These are phyloP conservation scores for Coccyzus lansbergi DNA, from an alignment of 2,797 vertebrate species.

Conservation along the genomic window DNA sequence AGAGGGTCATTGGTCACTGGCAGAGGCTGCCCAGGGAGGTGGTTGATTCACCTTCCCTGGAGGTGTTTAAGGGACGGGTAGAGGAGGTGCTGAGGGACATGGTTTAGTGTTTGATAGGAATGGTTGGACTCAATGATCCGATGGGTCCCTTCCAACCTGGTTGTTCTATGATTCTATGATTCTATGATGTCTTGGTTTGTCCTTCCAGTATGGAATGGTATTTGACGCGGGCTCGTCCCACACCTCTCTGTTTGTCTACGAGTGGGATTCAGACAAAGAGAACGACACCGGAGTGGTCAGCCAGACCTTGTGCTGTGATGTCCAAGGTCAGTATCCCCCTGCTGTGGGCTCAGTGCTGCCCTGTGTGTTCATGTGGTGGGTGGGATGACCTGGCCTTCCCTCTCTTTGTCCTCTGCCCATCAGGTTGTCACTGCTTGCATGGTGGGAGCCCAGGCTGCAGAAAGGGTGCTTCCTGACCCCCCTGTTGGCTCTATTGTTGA, in stretches of 20 bases:
- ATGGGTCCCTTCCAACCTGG: no score
- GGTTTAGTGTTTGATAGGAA: no score
- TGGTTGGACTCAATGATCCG: no score
- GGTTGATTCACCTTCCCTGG: no score
- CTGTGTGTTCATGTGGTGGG: fast-evolving
- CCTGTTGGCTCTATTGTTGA: not conserved
- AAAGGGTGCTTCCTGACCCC: not conserved
- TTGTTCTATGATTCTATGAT: no score
- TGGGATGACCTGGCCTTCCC: not conserved
- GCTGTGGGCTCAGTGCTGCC: not conserved
- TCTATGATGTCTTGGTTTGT: not conserved
- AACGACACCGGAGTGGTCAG: conserved; percentile 88
- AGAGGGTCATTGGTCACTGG: no score
- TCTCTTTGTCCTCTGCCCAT: not conserved
- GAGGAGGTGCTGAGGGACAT: no score
- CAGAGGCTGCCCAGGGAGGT: no score
- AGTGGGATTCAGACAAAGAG: conserved; percentile 89
- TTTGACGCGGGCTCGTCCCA: conserved; percentile 92
- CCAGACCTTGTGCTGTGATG: conserved; percentile 84
- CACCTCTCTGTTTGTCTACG: conserved; percentile 87
- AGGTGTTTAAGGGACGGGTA: no score
- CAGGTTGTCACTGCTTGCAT: fast-evolving
- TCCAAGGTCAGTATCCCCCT: conserved; percentile 76
- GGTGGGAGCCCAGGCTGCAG: not conserved
- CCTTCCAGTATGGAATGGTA: conserved; percentile 87